Base-by-base conservation (phyloP, 2,113 vertebrate species). In the Zosterops borbonicus region DNA sequence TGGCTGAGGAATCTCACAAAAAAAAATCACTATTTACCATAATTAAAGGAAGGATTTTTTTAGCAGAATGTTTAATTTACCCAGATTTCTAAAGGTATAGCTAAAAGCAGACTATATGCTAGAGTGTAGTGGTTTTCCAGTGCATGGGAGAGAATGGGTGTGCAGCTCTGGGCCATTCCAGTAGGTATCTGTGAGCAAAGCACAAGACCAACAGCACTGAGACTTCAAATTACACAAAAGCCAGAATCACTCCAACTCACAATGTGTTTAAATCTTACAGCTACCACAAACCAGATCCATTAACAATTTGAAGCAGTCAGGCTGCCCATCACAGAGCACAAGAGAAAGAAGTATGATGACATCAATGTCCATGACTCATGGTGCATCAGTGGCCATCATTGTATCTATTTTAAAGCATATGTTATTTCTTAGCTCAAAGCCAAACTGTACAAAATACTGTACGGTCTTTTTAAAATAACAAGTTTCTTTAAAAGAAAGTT, bases 281-380 rank as follows among this genome's bases (percentile, higher is more conserved):
- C 46, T 68, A 53, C 46, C 65, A 89, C 31, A 67, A n/a, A 95
- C 39, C 9, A 78, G 68, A 70, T 41, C 44, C 44, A 71, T 56
- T 42, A 83, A 59, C 60, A 89, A 58, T 24, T 56, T 92, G 85
- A 75, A 87, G 68, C 52, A 84, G 64, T 24, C 74, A 89, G 74
- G 46, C 67, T 91, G 91, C 62, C 25, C 63, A 33, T 52, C 6
- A 6, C 39, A 82, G 49, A 83, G 27, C 68, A 64, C 50, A 28
- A 81, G 63, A 90, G 53, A 69, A 60, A 83, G 27, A 67, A 83
- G 47, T 24, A 56, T 33, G 52, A 75, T 85, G 76, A 77, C 76
- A 86, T 83, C 95, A 90, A 11, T 37, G 52, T n/a, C 73, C 53
- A 22, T 85, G 87, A 96, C 85, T 92, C 92, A 88, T 2, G n/a